Percentiles rank a stretch among this genome's conserved stretches.
Conservation (phyloP, 1,140 invertebrate genomes). For the Bicyclus anynana region DNA sequence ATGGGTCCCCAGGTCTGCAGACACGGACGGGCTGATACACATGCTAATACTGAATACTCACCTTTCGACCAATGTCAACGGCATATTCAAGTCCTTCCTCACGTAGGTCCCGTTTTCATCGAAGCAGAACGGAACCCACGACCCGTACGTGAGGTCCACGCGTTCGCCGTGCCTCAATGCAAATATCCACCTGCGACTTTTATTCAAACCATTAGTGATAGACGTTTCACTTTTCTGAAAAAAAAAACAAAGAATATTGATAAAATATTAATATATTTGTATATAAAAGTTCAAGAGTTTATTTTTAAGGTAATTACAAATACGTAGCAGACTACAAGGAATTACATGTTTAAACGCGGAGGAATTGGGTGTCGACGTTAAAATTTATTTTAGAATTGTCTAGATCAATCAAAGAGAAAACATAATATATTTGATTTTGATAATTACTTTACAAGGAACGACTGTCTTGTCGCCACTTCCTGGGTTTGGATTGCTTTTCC, state of each 20-base stretch:
- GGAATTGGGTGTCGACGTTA: no score
- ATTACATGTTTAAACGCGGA: no score
- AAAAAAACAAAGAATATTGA: background rate
- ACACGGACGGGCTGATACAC: no score
- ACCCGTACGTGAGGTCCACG: constrained; percentile 94
- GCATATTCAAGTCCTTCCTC: constrained; percentile 94
- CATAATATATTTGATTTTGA: background rate
- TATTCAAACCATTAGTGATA: background rate
- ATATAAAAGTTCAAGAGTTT: no score
- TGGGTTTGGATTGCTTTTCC: background rate
- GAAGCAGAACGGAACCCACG: constrained; percentile 93
- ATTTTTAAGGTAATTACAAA: no score
- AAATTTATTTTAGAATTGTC: no score
- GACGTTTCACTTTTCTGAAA: background rate
- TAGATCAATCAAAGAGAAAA: no score
- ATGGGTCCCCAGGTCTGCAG: no score
- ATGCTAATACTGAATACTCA: no score
- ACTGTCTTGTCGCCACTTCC: background rate
- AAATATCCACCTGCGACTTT: constrained; percentile 77
- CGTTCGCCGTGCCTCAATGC: constrained; percentile 93
- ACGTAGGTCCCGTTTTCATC: constrained; percentile 87
- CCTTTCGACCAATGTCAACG: constrained; percentile 81
- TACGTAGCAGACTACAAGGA: no score
- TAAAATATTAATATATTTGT: no score
- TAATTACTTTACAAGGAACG: background rate